These are phyloP conservation scores for Omphaloscelis lunosa DNA, from an alignment of 2,888 invertebrate species.

Conservation along the genomic window DNA sequence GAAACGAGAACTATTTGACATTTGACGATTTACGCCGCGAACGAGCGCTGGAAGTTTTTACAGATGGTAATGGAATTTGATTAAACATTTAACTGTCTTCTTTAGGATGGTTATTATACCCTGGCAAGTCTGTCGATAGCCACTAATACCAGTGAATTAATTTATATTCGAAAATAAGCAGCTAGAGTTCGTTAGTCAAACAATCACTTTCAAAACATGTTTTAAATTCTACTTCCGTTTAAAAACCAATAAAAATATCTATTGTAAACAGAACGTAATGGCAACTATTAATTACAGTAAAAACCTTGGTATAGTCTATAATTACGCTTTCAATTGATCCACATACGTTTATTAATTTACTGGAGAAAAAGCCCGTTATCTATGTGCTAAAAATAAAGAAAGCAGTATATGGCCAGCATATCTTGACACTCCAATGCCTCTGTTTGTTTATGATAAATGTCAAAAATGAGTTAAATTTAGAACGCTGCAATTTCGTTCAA, in stretches of 20 bases:
- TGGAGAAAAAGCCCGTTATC: constrained; percentile 36
- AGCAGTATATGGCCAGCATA: constrained; percentile 34
- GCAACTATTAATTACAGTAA: constrained; percentile 54
- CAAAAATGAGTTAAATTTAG: constrained; percentile 18
- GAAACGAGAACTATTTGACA: constrained; percentile 70
- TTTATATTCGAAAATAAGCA: constrained; percentile 30
- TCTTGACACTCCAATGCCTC: background rate
- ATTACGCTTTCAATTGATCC: constrained; percentile 57
- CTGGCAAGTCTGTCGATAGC: background rate
- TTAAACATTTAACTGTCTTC: constrained; percentile 43
- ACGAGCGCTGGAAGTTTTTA: constrained; percentile 37
- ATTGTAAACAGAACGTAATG: constrained; percentile 54
- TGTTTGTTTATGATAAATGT: constrained; percentile 28
- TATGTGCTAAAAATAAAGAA: constrained; percentile 50
- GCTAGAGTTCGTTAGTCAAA: constrained; percentile 18
- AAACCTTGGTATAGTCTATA: constrained; percentile 45
- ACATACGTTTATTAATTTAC: constrained; percentile 38
- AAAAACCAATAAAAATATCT: constrained; percentile 47
- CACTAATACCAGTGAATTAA: constrained; percentile 14
- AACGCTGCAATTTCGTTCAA: background rate
- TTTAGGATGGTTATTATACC: constrained; percentile 7
- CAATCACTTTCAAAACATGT: constrained; percentile 46
- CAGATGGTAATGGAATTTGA: constrained; percentile 32
- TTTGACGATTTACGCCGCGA: constrained; percentile 55
- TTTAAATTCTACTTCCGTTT: constrained; percentile 41